Conservation (phyloP, 1,140 invertebrate genomes). For the Papilio polytes region DNA sequence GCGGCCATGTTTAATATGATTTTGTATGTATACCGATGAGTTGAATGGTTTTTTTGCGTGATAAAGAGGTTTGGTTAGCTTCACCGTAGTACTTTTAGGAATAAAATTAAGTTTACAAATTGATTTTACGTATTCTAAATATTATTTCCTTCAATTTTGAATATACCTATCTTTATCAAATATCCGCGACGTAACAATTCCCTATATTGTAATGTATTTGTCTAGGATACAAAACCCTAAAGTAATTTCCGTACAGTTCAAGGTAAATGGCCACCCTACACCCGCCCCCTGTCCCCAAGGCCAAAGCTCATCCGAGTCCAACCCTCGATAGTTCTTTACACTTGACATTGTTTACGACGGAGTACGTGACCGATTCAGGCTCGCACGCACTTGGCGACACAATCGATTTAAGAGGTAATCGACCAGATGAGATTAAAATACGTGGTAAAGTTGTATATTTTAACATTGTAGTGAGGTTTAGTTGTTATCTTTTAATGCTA, state of each 20-base stretch:
- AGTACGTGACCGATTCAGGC: neutral
- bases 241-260: neutral
- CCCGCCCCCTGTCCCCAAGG: neutral
- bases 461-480: neutral
- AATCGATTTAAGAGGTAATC: constrained; percentile 28
- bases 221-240: neutral
- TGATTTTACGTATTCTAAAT: too few relatives aligned
- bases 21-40: neutral
- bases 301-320: constrained; percentile 5
- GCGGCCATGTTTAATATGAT: constrained; percentile 34
- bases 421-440: constrained; percentile 17
- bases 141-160: neutral
- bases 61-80: neutral
- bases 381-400: neutral
- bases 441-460: neutral
- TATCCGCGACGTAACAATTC: neutral
- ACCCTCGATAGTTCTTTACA: constrained; percentile 33
- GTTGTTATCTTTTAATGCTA: too few relatives aligned
- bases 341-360: constrained; percentile 32
- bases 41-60: neutral
- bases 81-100: neutral
- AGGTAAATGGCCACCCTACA: constrained; percentile 21
- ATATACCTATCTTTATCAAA: neutral
- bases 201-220: neutral
- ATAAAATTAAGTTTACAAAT: too few relatives aligned